Evolutionary conservation across 2,797 vertebrate species (phyloP).

Genomic region (Bryconaethiops microstoma): DNA sequence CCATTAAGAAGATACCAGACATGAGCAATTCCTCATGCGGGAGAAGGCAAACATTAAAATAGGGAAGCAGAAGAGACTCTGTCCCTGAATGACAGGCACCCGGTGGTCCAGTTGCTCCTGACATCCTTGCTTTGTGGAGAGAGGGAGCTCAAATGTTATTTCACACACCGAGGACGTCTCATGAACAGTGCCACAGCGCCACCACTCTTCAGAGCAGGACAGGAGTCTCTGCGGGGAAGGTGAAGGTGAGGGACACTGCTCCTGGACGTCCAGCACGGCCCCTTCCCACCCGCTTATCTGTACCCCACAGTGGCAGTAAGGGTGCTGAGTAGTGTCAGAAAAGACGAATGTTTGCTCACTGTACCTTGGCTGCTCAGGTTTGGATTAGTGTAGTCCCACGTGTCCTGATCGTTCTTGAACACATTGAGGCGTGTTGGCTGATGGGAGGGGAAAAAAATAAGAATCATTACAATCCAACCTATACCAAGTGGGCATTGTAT

Average conservation of each 20-base stretch:
- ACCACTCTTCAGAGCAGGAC: neutral
- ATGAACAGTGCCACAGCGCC: neutral
- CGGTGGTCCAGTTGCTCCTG: slow-evolving; percentile 48
- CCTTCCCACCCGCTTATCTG: slow-evolving; percentile 43
- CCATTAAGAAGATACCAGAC: neutral
- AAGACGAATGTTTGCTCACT: slow-evolving; percentile 26
- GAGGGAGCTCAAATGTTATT: slow-evolving; percentile 25
- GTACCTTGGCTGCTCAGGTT: slow-evolving; percentile 95
- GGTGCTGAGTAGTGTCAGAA: slow-evolving; percentile 56
- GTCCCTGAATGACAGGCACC: slow-evolving; percentile 14
- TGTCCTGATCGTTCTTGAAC: slow-evolving; percentile 97
- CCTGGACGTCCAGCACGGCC: slow-evolving; percentile 3
- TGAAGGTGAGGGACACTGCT: neutral
- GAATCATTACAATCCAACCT: slow-evolving; percentile 87
- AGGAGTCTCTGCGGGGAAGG: neutral
- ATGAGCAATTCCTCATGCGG: neutral
- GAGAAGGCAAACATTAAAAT: neutral
- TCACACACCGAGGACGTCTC: slow-evolving; percentile 19
- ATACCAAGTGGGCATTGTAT: neutral
- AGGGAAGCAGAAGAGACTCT: neutral
- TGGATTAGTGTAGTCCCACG: slow-evolving; percentile 96
- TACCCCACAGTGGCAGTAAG: slow-evolving; percentile 67
- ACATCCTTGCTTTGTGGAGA: slow-evolving; percentile 35
- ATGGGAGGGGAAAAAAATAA: neutral
- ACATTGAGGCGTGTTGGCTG: slow-evolving; percentile 94